Evolutionary conservation across 2,888 invertebrate genomes (phyloP), one percentile per base, ranked within the genome.

Genomic region (Cancer borealis): DNA sequence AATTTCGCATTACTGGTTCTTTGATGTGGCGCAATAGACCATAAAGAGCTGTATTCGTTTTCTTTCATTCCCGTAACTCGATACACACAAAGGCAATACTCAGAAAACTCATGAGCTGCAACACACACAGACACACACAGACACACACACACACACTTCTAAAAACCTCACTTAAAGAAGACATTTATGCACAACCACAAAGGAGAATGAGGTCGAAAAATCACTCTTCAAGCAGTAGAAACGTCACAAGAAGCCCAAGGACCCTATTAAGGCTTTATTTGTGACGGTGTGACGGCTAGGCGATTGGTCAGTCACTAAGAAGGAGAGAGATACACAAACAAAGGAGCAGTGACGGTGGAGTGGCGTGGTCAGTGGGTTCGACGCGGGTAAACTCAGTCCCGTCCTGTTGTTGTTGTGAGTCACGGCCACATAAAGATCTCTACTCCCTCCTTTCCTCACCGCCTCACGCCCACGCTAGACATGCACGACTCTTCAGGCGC

Each of bases 121-220:
- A 45, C 87, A 88, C 30, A 88, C 88, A 88, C 88, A 88, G 17
- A 88, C 39, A 88, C 88, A 30, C 39, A 87, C 87, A 87, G 6
- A 87, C 87, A 88, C 21, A 88, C 88, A 88, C 88, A 30, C 88
- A 30, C 88, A 88, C 66, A 66, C 66, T n/a, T 66, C n/a, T 66
- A 21, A n/a, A 66, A 66, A 66, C 66, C n/a, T 66, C 66, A 66
- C 66, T 66, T 66, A 66, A 66, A 21, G n/a, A 66, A 66, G 66
- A 66, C 66, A 66, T 66, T 21, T 66, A 66, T 66, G 6, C 21
- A 66, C 17, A 66, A 21, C n/a, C 4, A n/a, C 66, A 66, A 66
- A 66, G 66, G n/a, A n/a, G n/a, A 66, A 17, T 17, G n/a, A 66
- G 6, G n/a, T 66, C 66, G 8, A 21, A n/a, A 66, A n/a, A 66